Evolutionary conservation across 1,140 invertebrate species (phyloP).

Genomic region (Delia radicum): DNA sequence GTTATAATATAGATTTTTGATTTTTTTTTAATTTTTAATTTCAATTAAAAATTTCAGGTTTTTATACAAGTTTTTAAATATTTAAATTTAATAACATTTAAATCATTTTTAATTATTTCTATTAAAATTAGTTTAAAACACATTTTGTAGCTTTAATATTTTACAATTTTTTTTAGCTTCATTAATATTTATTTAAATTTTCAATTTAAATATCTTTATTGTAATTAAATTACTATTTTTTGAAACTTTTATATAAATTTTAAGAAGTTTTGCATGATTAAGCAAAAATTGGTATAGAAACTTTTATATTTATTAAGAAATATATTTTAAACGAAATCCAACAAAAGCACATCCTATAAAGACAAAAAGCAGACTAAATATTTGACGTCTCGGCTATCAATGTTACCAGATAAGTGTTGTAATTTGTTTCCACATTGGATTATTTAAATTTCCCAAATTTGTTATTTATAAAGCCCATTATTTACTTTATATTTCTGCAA

Average conservation of each 20-base stretch:
- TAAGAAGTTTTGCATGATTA: neutral
- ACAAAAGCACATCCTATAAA: constrained; percentile 15
- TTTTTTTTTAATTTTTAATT: neutral
- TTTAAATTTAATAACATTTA: neutral
- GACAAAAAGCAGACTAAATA: constrained; percentile 11
- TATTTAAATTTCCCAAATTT: too few relatives aligned
- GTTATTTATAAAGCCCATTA: too few relatives aligned
- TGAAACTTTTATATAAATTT: too few relatives aligned
- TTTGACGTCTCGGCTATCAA: constrained; percentile 19
- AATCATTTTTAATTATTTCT: neutral
- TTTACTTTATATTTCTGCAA: too few relatives aligned
- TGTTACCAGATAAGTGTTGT: too few relatives aligned
- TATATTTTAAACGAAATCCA: neutral
- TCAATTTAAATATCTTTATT: too few relatives aligned
- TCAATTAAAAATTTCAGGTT: neutral
- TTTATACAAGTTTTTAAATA: neutral
- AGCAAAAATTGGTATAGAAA: neutral
- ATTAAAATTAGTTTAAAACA: neutral
- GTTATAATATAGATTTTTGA: neutral
- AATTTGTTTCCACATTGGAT: too few relatives aligned
- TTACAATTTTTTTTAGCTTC: neutral
- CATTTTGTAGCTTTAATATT: neutral
- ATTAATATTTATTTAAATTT: too few relatives aligned
- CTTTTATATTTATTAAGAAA: neutral
- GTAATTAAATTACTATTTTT: too few relatives aligned